phyloP scores from a whole-genome alignment of 35 echinoderm and acorn worm genomes.

The Apostichopus japonicus region DNA sequence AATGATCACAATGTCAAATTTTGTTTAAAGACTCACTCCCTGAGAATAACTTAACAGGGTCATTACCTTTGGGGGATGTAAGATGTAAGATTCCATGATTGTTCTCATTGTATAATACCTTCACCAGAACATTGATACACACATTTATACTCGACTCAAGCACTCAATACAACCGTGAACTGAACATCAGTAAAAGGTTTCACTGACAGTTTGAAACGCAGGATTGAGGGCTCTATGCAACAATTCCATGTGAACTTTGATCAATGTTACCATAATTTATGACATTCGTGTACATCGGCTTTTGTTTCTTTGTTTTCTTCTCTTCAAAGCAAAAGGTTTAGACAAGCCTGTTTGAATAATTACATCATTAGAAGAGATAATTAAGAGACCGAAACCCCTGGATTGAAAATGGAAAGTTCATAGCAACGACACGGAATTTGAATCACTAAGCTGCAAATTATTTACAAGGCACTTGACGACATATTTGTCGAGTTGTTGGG shows the following conservation, averaged over 20 bases:
- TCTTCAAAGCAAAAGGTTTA: background rate
- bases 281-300: background rate
- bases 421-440: background rate
- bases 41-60: no score
- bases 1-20: no score
- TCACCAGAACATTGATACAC: no score
- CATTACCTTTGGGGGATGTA: no score
- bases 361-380: constrained; percentile 3
- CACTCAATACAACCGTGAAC: no score
- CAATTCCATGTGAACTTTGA: background rate
- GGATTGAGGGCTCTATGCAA: background rate
- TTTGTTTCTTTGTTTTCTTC: background rate
- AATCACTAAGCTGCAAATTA: constrained; percentile 5
- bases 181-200: no score
- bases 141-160: no score
- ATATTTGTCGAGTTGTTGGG: constrained; percentile 9
- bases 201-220: no score
- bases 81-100: no score
- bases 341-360: background rate
- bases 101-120: no score
- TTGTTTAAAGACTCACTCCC: no score
- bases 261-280: background rate
- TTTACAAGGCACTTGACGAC: constrained; percentile 19
- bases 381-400: constrained; percentile 16
- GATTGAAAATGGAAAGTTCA: constrained; percentile 49